Percentiles rank a stretch among this genome's conserved stretches.
These are phyloP conservation scores for Bothrops jararaca DNA, from an alignment of 2,113 vertebrate genomes.

Conservation along the genomic window DNA sequence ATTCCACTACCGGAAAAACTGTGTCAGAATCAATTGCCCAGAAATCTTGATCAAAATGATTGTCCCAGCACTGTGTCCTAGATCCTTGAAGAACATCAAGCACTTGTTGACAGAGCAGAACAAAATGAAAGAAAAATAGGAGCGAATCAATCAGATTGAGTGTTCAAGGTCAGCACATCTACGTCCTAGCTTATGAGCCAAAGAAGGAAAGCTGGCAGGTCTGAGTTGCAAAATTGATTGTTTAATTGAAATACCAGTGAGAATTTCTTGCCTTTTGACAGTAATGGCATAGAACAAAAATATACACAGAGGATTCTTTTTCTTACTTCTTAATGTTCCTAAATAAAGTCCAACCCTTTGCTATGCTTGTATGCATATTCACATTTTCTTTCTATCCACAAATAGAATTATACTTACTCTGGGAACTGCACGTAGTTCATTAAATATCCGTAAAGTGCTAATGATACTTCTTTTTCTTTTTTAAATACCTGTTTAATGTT, in stretches of 20 bases:
- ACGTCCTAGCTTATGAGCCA: not conserved
- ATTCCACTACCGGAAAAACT: not conserved
- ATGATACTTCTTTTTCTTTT: conserved; percentile 28
- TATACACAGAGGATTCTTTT: not conserved
- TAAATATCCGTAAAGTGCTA: conserved; percentile 52
- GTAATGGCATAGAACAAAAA: not conserved
- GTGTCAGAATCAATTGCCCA: not conserved
- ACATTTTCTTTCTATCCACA: not conserved
- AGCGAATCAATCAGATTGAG: not conserved
- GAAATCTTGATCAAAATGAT: not conserved
- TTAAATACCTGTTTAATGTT: conserved; percentile 50
- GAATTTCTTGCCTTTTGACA: not conserved
- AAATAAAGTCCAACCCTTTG: not conserved
- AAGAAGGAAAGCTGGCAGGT: not conserved
- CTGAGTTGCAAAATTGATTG: not conserved
- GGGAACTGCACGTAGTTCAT: conserved; percentile 47
- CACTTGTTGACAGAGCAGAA: not conserved
- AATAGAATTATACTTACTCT: not conserved
- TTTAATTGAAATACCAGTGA: conserved; percentile 5
- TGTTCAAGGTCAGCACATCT: not conserved
- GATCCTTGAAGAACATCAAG: not conserved
- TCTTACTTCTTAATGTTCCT: not conserved
- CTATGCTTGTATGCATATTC: conserved; percentile 2
- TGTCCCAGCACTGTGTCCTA: not conserved
- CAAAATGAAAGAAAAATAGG: not conserved